A percentile compares a stretch with the other conserved stretches of the same genome.
Conservation (phyloP, 2,888 invertebrate genomes). For the Lissonota sp. region DNA sequence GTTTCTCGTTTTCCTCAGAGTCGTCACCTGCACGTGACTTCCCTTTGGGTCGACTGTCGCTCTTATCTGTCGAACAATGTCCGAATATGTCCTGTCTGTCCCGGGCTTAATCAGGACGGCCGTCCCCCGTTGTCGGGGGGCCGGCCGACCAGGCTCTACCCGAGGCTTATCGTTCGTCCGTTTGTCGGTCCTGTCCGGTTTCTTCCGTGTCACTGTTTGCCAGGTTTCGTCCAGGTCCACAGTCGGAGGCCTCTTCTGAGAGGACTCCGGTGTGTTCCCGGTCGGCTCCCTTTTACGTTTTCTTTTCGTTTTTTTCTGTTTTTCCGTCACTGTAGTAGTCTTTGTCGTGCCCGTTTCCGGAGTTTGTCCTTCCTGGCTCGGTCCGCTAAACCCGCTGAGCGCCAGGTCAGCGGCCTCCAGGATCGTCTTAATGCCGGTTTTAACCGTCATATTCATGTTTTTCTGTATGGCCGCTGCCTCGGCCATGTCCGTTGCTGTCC, state of each 20-base stretch:
- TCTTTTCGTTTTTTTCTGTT: too few relatives aligned
- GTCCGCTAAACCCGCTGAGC: too few relatives aligned
- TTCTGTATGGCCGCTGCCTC: too few relatives aligned
- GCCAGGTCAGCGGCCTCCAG: too few relatives aligned
- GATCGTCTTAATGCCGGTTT: too few relatives aligned
- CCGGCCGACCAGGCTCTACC: constrained; percentile 13
- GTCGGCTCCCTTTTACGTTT: constrained; percentile 22
- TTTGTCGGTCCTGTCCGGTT: not conserved
- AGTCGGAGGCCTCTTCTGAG: constrained; percentile 34
- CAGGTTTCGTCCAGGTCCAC: constrained; percentile 32
- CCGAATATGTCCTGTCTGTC: constrained; percentile 2
- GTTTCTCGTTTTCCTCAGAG: constrained; percentile 45
- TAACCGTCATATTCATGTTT: too few relatives aligned
- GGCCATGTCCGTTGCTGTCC: too few relatives aligned
- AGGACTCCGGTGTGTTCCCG: constrained; percentile 46
- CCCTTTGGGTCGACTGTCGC: constrained; percentile 24
- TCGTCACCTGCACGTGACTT: constrained; percentile 27
- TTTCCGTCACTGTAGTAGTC: too few relatives aligned
- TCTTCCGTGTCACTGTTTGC: constrained; percentile 22
- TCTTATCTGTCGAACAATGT: constrained; percentile 23
- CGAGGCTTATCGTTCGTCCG: constrained; percentile 24
- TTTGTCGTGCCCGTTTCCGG: too few relatives aligned
- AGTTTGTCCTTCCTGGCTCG: too few relatives aligned
- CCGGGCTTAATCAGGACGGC: too few relatives aligned
- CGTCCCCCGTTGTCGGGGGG: too few relatives aligned